Percentiles rank a stretch among this genome's conserved stretches.
Evolutionary conservation across 2,888 invertebrate species (phyloP).

Genomic region (Synergus itoensis): DNA sequence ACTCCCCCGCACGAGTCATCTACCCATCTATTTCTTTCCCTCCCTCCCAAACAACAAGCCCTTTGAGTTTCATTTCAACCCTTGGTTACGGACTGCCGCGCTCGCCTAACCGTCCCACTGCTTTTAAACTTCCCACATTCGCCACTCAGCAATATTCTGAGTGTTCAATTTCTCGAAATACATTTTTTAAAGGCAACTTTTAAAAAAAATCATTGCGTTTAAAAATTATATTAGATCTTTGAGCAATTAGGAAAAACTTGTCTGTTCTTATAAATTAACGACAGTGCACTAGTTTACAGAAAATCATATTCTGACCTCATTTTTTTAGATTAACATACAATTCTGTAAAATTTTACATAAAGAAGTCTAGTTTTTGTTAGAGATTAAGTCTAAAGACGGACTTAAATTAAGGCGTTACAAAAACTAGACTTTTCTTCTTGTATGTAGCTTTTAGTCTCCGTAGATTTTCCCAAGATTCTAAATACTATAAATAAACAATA

Average conservation of each 20-base stretch:
- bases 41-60: constrained; percentile 52
- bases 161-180: not conserved
- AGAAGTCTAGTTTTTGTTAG: too few species aligned
- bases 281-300: too few species aligned
- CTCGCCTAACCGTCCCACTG: constrained; percentile 49
- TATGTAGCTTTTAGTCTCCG: too few species aligned
- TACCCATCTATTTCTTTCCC: constrained; percentile 32
- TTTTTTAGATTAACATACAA: too few species aligned
- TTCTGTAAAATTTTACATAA: too few species aligned
- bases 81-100: constrained; percentile 64
- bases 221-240: not conserved
- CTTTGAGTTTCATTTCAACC: constrained; percentile 63
- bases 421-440: too few species aligned
- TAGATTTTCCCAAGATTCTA: not conserved
- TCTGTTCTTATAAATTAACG: too few species aligned
- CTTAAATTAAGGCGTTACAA: too few species aligned
- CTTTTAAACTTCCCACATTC: constrained; percentile 54
- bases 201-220: not conserved
- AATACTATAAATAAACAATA: not conserved
- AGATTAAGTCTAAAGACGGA: too few species aligned
- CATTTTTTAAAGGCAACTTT: not conserved
- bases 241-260: too few species aligned
- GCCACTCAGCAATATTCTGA: constrained; percentile 13
- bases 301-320: too few species aligned
- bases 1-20: constrained; percentile 46